These are phyloP conservation scores for Heliconius cydno DNA, from an alignment of 2,888 invertebrate species.

Conservation along the genomic window DNA sequence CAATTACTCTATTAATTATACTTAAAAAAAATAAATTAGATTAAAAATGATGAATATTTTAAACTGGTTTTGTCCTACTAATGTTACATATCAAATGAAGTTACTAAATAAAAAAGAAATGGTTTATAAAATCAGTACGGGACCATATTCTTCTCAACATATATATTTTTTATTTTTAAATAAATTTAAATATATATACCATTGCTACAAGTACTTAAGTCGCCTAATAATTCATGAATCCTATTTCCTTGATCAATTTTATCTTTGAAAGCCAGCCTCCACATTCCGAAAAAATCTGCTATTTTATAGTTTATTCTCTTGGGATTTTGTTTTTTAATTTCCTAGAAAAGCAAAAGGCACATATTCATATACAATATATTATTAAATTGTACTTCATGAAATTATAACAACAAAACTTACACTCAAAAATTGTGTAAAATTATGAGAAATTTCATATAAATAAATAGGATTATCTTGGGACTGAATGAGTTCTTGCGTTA, in stretches of 20 bases:
- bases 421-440: constrained; percentile 76
- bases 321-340: constrained; percentile 67
- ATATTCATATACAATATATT: constrained; percentile 50
- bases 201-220: constrained; percentile 80
- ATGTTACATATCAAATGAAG: no score
- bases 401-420: constrained; percentile 59
- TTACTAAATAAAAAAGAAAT: no score
- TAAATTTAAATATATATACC: constrained; percentile 53
- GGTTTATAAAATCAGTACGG: no score
- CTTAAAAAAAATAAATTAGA: no score
- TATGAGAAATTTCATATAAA: constrained; percentile 82
- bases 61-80: no score
- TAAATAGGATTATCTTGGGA: constrained; percentile 78
- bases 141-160: background rate
- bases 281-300: constrained; percentile 83
- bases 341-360: constrained; percentile 51
- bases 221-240: constrained; percentile 78
- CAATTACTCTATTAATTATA: background rate
- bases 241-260: constrained; percentile 82
- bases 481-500: constrained; percentile 84
- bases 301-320: constrained; percentile 71
- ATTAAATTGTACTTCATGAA: background rate
- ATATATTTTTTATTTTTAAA: background rate
- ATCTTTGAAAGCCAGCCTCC: constrained; percentile 83
- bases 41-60: no score